Percentiles rank a stretch among this genome's conserved stretches.
Evolutionary conservation across 1,140 invertebrate species (phyloP).

Genomic region (Listronotus bonariensis): DNA sequence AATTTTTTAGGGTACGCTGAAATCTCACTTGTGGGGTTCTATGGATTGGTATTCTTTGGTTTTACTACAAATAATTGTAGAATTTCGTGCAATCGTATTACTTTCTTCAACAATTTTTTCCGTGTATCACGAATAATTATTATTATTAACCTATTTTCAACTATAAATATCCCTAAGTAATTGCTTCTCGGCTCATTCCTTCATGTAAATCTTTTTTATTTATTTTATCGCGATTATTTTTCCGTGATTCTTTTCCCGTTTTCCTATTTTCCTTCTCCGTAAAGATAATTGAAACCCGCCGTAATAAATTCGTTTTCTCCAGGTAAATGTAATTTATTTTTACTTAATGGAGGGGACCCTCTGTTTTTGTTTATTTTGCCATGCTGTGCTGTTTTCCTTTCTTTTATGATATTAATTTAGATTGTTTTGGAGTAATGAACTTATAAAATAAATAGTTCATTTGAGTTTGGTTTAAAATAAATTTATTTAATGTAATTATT

Average conservation of each 20-base stretch:
- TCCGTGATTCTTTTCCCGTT: conserved; percentile 30
- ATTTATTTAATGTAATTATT: too few species aligned
- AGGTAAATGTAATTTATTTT: conserved; percentile 40
- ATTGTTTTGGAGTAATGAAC: conserved; percentile 24
- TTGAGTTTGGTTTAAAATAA: too few species aligned
- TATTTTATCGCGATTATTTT: conserved; percentile 30
- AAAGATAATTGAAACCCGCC: conserved; percentile 35
- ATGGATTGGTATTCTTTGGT: too few species aligned
- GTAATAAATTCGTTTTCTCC: conserved; percentile 40
- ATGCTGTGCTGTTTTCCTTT: conserved; percentile 7
- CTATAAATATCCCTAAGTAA: not conserved
- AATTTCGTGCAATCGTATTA: too few species aligned
- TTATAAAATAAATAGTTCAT: conserved; percentile 12
- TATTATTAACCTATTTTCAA: not conserved
- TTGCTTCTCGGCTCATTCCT: conserved; percentile 3
- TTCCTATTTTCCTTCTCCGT: conserved; percentile 33
- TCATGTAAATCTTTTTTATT: conserved; percentile 15
- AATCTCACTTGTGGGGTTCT: too few species aligned
- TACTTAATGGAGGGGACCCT: conserved; percentile 36
- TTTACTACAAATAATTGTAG: too few species aligned
- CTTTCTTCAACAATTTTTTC: too few species aligned
- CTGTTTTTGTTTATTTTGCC: conserved; percentile 35
- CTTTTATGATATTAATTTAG: conserved; percentile 22
- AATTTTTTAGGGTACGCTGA: too few species aligned
- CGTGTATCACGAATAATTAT: too few species aligned